Base-by-base conservation (phyloP, 2,888 invertebrate species). In the Atrina japonica region DNA sequence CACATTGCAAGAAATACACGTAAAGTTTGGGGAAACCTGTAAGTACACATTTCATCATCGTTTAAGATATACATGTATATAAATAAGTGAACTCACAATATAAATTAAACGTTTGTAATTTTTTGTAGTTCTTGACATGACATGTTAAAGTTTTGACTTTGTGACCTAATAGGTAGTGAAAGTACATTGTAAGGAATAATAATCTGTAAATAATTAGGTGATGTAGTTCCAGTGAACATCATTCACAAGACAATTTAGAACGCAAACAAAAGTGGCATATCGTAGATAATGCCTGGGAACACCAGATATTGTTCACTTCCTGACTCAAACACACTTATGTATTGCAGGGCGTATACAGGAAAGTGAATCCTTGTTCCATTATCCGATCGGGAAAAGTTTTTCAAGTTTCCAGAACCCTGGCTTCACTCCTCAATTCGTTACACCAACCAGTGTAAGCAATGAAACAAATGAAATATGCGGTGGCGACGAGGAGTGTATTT, bases 301-400 rank as follows among this genome's bases (percentile, higher is more conserved):
- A n/a, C n/a, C n/a, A n/a, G n/a, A n/a, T n/a, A n/a, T n/a, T n/a
- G n/a, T n/a, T n/a, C n/a, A n/a, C n/a, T n/a, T n/a, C n/a, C n/a
- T n/a, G n/a, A n/a, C n/a, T n/a, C n/a, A n/a, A n/a, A n/a, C n/a
- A n/a, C n/a, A n/a, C n/a, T n/a, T n/a, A n/a, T n/a, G n/a, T n/a
- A n/a, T n/a, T n/a, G n/a, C n/a, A 66, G 65, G 65, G 65, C 27
- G 56, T 14, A 56, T 56, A 11, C 5, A 18, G 11, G 56, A 56
- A 58, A 58, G n/a, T 27, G 56, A 35, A 21, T 58, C 66, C 7
- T 23, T 66, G 27, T 66, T 58, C 47, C 56, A 53, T 6, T 65
- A 65, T 40, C 29, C 41, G 14, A 18, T n/a, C 11, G 65, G 65
- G 9, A 43, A 43, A 40, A n/a, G 56, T 2, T 66, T 49, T 29